Evolutionary conservation across 2,797 vertebrate genomes (phyloP), one percentile per base, ranked within the genome.

Genomic region (Gorsachius magnificus): DNA sequence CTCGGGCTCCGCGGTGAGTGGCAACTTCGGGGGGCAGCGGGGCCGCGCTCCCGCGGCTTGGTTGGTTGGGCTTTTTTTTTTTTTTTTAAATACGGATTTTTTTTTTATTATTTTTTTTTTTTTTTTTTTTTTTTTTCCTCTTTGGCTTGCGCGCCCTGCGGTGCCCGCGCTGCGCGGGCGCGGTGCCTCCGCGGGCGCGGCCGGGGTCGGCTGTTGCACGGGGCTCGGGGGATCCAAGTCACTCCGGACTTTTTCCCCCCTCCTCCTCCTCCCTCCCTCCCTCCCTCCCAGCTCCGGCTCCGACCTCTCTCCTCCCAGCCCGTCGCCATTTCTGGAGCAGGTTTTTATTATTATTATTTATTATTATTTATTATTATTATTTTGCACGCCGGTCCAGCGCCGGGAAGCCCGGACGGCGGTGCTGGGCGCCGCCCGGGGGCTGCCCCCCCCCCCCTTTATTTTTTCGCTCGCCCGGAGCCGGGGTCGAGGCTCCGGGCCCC

Each of bases 141-240:
- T 14, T 25, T 7, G 25, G 29, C 46, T 72, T 21, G 68, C 31
- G 56, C 33, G 41, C 70, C 35, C n/a, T 31, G 46, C 56, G 36
- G 29, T 61, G 64, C 43, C 53, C 21, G 53, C 63, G 21, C 53
- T 68, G 78, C 54, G 56, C 31, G 80, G 80, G 58, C 58, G 57
- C 69, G 69, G 25, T 33, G 51, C 24, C 46, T 41, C 82, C 82
- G 87, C 87, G 53, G 31, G 78, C 83, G 79, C 66, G 66, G 63
- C 57, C 76, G 91, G 97, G 98, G 97, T 97, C 98, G 98, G 98
- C 98, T 96, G 97, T 96, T 97, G 97, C 98, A 96, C 97, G 82
- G 98, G 97, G 98, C 97, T 95, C 97, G 96, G 95, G 88, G 93
- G 45, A 85, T 95, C 95, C 91, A 89, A 89, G 82, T 94, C 95